Conservation (phyloP, 1,140 invertebrate genomes). For the Lepidurus packardi region DNA sequence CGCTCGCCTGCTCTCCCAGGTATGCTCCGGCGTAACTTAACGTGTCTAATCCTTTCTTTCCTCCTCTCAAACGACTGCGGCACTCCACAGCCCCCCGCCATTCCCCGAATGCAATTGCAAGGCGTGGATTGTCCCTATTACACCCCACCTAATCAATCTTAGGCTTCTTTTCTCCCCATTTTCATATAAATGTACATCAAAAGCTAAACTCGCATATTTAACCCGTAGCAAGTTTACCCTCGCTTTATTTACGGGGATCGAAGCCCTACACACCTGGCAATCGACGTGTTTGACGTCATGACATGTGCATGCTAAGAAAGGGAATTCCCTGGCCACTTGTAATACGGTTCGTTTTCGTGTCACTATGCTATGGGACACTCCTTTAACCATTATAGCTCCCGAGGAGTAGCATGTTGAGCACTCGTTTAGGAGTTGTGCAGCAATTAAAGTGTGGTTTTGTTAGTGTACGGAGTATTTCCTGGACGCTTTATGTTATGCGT, state of each 20-base stretch:
- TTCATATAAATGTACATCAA: background rate
- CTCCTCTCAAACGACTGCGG: background rate
- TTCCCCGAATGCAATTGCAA: too few species aligned
- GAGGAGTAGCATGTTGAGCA: background rate
- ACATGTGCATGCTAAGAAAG: background rate
- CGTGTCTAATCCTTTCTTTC: background rate
- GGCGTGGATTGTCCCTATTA: background rate
- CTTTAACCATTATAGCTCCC: background rate
- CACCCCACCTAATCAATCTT: background rate
- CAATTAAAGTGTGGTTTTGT: background rate
- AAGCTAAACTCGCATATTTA: background rate
- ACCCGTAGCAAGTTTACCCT: background rate
- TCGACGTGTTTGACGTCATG: background rate
- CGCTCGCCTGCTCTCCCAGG: conserved; percentile 47
- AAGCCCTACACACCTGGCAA: background rate
- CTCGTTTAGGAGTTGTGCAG: conserved; percentile 11
- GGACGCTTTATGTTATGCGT: too few species aligned
- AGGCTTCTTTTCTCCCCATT: background rate
- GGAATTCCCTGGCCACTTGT: background rate
- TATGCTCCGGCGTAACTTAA: conserved; percentile 34
- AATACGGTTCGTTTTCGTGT: background rate
- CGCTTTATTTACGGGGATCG: too few species aligned
- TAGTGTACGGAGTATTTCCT: too few species aligned
- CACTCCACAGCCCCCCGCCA: background rate
- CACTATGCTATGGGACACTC: background rate